Base-by-base conservation (phyloP, 2,113 vertebrate genomes). In the Scytalopus superciliaris region DNA sequence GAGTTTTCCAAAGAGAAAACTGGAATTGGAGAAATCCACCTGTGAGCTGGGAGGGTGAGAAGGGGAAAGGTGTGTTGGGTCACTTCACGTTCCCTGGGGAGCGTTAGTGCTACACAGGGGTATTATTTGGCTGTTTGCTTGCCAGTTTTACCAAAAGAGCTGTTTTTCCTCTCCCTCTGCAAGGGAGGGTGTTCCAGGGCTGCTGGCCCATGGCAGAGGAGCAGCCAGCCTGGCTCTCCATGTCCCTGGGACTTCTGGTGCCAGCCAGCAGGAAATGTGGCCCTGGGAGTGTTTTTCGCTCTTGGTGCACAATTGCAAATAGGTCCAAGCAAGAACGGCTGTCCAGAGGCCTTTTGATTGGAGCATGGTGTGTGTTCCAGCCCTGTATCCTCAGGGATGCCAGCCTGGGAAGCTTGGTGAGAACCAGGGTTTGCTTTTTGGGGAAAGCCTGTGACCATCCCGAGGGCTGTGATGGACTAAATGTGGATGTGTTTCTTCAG, bases 381-480 rank as follows among this genome's bases (percentile, higher is more conserved):
- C 27, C 21, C 52, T 16, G 27, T 23, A 12, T 39, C 67, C 40
- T 60, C n/a, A 50, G 35, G 28, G 66, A n/a, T 69, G 52, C 28
- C 19, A 59, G 3, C 40, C 25, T 33, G 57, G 57, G 40, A 33
- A 5, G 7, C 22, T 74, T 9, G 39, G 56, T 24, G 52, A 44
- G 47, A 24, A 68, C 23, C 27, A 0, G 60, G 9, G 21, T 53
- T 59, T 37, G 39, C 19, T 83, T 30, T 40, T 45, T 19, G 59
- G 49, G 67, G 53, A 57, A 59, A 62, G 19, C 37, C 22, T 0
- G 0, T 21, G 53, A 21, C 19, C 1, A 1, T 49, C 52, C 35
- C 0, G 0, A 40, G 64, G 35, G 23, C 12, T 52, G 47, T 3
- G 2, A 21, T 28, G 27, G 39, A 79, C 62, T 69, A 68, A 76